These are phyloP conservation scores for Andrena marginata DNA, from an alignment of 2,888 invertebrate species.

Conservation along the genomic window DNA sequence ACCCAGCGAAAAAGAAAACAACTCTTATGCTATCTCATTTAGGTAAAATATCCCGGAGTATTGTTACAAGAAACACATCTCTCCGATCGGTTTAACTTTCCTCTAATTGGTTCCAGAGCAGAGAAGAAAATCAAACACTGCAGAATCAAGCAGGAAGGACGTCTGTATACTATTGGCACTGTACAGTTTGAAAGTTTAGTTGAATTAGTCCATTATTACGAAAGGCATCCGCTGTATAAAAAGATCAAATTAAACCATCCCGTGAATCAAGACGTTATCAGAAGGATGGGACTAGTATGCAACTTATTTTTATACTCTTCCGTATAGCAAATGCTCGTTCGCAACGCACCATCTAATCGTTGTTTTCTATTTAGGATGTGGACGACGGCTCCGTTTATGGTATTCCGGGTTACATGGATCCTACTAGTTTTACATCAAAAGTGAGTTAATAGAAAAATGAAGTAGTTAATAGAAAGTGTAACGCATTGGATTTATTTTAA, in stretches of 20 bases:
- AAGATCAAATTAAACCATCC: constrained; percentile 95
- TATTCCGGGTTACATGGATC: constrained; percentile 93
- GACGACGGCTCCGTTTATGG: constrained; percentile 90
- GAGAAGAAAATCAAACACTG: constrained; percentile 99
- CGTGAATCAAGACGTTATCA: constrained; percentile 91
- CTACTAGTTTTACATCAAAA: constrained; percentile 91
- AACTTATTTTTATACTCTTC: constrained; percentile 27
- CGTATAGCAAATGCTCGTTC: not conserved
- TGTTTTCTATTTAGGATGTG: constrained; percentile 86
- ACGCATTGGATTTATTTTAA: constrained; percentile 45
- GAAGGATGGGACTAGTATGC: constrained; percentile 88
- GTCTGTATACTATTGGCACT: constrained; percentile 95
- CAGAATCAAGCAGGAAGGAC: constrained; percentile 96
- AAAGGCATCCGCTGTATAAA: constrained; percentile 95
- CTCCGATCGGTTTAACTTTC: not conserved
- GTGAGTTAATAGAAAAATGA: constrained; percentile 86
- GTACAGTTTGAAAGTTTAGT: constrained; percentile 98
- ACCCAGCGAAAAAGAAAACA: constrained; percentile 94
- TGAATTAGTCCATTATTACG: constrained; percentile 96
- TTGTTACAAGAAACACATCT: not conserved
- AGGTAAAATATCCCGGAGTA: constrained; percentile 86
- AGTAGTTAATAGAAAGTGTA: not conserved
- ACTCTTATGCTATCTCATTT: constrained; percentile 97
- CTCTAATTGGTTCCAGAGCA: constrained; percentile 87
- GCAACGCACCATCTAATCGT: constrained; percentile 13